These are phyloP conservation scores for Drosophila setifemur DNA, from an alignment of 1,140 invertebrate species.

Conservation along the genomic window DNA sequence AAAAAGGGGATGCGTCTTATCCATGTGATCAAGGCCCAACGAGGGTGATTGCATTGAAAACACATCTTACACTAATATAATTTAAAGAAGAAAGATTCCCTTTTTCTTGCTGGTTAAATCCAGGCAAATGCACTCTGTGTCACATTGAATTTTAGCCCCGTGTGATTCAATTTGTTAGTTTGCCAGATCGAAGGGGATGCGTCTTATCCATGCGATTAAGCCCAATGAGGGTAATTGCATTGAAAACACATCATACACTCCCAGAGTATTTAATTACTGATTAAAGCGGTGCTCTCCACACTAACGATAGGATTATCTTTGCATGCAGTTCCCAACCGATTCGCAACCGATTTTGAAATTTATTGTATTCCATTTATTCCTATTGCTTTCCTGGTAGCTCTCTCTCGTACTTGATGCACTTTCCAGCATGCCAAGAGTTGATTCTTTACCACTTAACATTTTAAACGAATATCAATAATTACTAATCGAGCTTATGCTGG, in stretches of 20 bases:
- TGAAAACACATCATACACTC: conserved; percentile 53
- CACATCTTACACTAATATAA: conserved; percentile 23
- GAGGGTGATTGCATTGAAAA: conserved; percentile 49
- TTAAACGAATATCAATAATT: conserved; percentile 5
- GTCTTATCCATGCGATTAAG: conserved; percentile 62
- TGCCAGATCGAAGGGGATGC: conserved; percentile 50
- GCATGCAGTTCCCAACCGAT: conserved; percentile 36
- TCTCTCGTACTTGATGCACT: conserved; percentile 43
- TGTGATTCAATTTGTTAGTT: conserved; percentile 72
- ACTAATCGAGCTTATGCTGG: background rate
- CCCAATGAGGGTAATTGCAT: conserved; percentile 24
- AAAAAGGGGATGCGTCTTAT: conserved; percentile 57
- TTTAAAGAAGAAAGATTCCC: background rate
- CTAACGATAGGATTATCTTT: conserved; percentile 36
- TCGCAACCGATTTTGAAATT: conserved; percentile 40
- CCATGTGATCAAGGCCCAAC: conserved; percentile 38
- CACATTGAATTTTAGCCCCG: conserved; percentile 31
- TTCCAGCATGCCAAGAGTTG: conserved; percentile 64
- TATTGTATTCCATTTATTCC: conserved; percentile 17
- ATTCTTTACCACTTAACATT: conserved; percentile 19
- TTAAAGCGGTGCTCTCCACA: conserved; percentile 24
- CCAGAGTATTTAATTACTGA: no score
- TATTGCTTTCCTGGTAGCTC: conserved; percentile 37
- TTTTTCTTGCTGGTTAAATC: no score
- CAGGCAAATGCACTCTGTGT: conserved; percentile 68